A percentile compares a stretch with the other conserved stretches of the same genome.
Evolutionary conservation across 2,888 invertebrate genomes (phyloP).

Genomic region (Orthosia cruda): DNA sequence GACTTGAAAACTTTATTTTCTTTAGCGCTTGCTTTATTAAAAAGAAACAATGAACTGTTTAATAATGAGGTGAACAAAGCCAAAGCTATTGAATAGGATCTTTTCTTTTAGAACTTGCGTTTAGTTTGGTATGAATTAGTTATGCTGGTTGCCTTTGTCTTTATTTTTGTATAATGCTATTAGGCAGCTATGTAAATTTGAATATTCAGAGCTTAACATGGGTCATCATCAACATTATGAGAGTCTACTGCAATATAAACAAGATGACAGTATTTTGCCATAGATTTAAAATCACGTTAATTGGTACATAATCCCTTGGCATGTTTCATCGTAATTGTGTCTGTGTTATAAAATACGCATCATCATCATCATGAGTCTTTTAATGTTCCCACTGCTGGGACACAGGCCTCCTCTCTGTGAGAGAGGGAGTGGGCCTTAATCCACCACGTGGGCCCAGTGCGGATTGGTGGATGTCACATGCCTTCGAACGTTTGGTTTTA

Average conservation of each 20-base stretch:
- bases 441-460: too few relatives aligned
- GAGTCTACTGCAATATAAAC: not conserved
- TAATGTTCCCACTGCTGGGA: too few relatives aligned
- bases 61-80: conserved; percentile 56
- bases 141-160: conserved; percentile 3
- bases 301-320: too few relatives aligned
- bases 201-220: conserved; percentile 7
- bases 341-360: too few relatives aligned
- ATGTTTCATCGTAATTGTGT: too few relatives aligned
- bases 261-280: too few relatives aligned
- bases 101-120: conserved; percentile 43
- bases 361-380: too few relatives aligned
- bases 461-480: too few relatives aligned
- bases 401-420: too few relatives aligned
- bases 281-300: too few relatives aligned
- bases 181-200: not conserved
- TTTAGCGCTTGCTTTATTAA: conserved; percentile 54
- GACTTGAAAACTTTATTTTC: conserved; percentile 37
- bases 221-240: not conserved
- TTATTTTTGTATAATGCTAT: conserved; percentile 13
- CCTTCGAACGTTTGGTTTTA: too few relatives aligned
- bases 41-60: conserved; percentile 59
- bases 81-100: conserved; percentile 45
- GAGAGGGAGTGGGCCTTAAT: too few relatives aligned
- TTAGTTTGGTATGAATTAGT: conserved; percentile 39